Evolutionary conservation across 2,888 invertebrate species (phyloP), one percentile per base, ranked within the genome.

Genomic region (Drosophila phalerata): DNA sequence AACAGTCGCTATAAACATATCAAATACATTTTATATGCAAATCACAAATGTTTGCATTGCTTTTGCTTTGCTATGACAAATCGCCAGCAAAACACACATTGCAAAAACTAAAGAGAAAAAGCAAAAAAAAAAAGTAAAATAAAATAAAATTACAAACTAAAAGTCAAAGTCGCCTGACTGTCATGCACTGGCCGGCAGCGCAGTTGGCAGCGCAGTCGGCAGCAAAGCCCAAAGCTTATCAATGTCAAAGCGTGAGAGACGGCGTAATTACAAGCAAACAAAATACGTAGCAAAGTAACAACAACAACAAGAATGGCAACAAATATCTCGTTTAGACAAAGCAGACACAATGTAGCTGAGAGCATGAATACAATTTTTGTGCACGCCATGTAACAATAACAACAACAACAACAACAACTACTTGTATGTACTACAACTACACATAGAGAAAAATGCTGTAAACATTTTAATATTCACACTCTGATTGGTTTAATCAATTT

Each of bases 91-190:
- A 63, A 56, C 43, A 45, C 15, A 34, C 45, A 11, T 34, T 38
- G 30, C 53, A 69, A 25, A 48, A 47, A 45, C 25, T 5, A 28
- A 28, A 28, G 5, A 28, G 5, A 5, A 28, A 5, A 28, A 28
- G 5, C 3, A 5, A 1, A 28, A 25, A 22, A 19, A 43, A 49
- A 37, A 28, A 19, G 43, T 4, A 28, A 57, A 57, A 19, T 10
- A 28, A 32, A 56, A 37, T 17, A 47, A 22, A 52, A 56, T 60
- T 58, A 25, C 52, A 58, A 48, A 30, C 28, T 40, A 66, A 71
- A 62, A 75, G 77, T 77, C 77, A 87, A 79, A 82, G 85, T 82
- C 80, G 82, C 71, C 57, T 73, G 76, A 77, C 65, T 77, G 73
- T 61, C 69, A 73, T 67, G 63, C 62, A 63, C 57, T 51, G 17